These are phyloP conservation scores for Ophion costatus DNA, from an alignment of 2,888 invertebrate species.

Conservation along the genomic window DNA sequence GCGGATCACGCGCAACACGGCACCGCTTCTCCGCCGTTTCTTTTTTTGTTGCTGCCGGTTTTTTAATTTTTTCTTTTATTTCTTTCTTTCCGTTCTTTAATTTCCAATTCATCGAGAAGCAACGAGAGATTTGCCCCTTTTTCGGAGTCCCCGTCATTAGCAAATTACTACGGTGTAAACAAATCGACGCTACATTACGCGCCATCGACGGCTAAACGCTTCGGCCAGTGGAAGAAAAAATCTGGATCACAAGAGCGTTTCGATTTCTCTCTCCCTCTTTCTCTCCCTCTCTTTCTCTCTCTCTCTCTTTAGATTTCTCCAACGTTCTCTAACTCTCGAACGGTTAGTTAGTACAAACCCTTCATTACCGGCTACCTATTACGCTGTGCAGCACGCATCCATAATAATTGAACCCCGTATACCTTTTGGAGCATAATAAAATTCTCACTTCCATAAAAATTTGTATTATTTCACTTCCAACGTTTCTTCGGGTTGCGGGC, in stretches of 20 bases:
- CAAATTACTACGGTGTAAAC: constrained; percentile 83
- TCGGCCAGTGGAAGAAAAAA: constrained; percentile 41
- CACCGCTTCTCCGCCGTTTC: constrained; percentile 26
- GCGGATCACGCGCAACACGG: constrained; percentile 64
- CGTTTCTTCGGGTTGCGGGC: neutral
- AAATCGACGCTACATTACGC: constrained; percentile 74
- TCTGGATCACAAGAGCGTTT: constrained; percentile 23
- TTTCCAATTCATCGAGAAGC: constrained; percentile 60
- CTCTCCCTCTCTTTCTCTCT: neutral
- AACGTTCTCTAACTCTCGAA: constrained; percentile 48
- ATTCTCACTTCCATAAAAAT: neutral
- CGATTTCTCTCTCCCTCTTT: constrained; percentile 15
- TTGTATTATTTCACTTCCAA: too few species aligned
- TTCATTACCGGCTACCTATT: constrained; percentile 78
- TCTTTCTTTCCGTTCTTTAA: neutral
- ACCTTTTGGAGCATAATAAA: neutral
- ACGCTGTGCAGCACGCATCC: constrained; percentile 69
- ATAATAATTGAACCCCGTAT: neutral
- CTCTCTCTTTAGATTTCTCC: neutral
- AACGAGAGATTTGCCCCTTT: constrained; percentile 24
- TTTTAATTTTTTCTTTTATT: neutral
- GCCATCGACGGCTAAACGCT: constrained; percentile 63
- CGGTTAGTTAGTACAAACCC: constrained; percentile 78
- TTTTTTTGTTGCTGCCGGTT: constrained; percentile 5
- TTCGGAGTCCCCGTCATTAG: constrained; percentile 75